phyloP scores from a whole-genome alignment of 2,113 vertebrate species.

The Falco punctatus region DNA sequence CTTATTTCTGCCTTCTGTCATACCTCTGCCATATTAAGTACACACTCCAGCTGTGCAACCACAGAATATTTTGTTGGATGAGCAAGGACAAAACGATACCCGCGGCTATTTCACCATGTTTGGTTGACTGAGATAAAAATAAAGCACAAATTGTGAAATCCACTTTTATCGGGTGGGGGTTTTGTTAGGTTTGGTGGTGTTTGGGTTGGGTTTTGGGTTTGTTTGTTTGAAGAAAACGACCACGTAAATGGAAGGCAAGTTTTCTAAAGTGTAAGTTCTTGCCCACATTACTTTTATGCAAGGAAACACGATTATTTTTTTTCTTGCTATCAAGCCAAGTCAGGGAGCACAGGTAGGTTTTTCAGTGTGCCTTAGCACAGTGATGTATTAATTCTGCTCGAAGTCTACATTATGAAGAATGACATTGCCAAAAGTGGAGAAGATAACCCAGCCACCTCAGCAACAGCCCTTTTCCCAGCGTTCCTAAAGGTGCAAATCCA shows the following conservation, averaged over 20 bases:
- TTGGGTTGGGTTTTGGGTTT: neutral
- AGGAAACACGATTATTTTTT: neutral
- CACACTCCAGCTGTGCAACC: neutral
- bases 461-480: neutral
- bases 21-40: neutral
- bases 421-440: neutral
- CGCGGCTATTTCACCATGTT: accelerated
- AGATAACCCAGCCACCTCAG: neutral
- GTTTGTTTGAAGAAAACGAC: neutral
- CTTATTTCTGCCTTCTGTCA: neutral
- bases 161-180: neutral
- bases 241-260: neutral
- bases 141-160: neutral
- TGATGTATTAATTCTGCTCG: neutral
- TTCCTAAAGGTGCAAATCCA: neutral
- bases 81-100: neutral
- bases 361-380: neutral
- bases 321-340: neutral
- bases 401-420: neutral
- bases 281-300: neutral
- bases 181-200: no score
- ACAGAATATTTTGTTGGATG: neutral
- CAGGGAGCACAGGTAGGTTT: neutral
- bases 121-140: neutral
- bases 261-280: neutral